Base-by-base conservation (phyloP, 2,113 vertebrate genomes). In the Oreochromis aureus region DNA sequence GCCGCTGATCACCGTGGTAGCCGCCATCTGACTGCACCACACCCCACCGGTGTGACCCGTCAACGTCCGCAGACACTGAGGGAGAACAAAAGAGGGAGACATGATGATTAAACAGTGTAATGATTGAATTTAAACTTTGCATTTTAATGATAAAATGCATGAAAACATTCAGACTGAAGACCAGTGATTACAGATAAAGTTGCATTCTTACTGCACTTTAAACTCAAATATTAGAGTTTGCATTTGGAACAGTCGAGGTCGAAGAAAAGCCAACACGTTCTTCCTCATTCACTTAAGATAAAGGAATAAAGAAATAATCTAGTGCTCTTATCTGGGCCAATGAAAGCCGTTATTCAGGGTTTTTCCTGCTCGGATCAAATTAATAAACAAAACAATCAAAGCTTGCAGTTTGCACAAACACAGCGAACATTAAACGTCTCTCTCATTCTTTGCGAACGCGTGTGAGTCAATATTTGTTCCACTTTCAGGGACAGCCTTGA, bases 21-120 rank as follows among this genome's bases (percentile, higher is more conserved):
- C 98, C 85, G 97, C 96, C 98, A 99, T 99, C 95, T 99, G 98
- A 58, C 98, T 99, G 84, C 98, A 99, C 98, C 98, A 99, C 15
- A 99, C 98, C 81, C 98, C 98, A 1, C 98, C 98, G 3, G 97
- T 98, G 95, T 99, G 98, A 83, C 98, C 98, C 80, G 97, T 96
- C 89, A 99, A 94, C 1, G 98, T 99, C 92, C 98, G 97, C 95
- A 99, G 95, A 95, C 98, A 99, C 98, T 99, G 94, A 24, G 36
- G 73, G 4, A n/a, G 30, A 30, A 53, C 19, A 9, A 10, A 53
- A 19, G 51, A 22, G 5, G n/a, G 48, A 24, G 9, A 61, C 5
- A n/a, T 18, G 56, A 44, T 0, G 51, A 44, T 16, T 24, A 71
- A 41, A 44, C n/a, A 71, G 39, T 24, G 11, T 71, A 15, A 24